Conservation (phyloP, 1,140 invertebrate species). For the Cryptotermes secundus region DNA sequence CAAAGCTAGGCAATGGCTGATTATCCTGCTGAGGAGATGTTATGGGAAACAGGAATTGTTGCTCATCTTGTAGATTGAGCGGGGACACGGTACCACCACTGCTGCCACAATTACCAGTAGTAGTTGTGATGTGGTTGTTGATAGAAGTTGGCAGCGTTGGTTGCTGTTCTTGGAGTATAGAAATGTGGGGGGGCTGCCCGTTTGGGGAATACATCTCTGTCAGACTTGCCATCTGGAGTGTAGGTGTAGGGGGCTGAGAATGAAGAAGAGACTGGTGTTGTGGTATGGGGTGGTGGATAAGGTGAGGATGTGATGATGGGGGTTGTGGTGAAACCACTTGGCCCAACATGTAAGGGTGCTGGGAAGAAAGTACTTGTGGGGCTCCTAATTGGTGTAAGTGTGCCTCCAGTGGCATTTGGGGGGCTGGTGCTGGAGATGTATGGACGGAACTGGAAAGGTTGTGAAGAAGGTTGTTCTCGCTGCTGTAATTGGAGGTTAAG, state of each 20-base stretch:
- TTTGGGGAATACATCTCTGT: slow-evolving; percentile 62
- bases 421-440: slow-evolving; percentile 50
- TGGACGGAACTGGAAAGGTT: slow-evolving; percentile 48
- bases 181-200: slow-evolving; percentile 80
- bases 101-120: slow-evolving; percentile 26
- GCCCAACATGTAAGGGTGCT: slow-evolving; percentile 5
- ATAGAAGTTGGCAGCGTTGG: slow-evolving; percentile 28
- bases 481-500: slow-evolving; percentile 37
- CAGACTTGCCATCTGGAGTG: neutral
- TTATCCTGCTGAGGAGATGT: slow-evolving; percentile 31
- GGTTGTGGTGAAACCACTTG: slow-evolving; percentile 20
- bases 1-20: slow-evolving; percentile 15
- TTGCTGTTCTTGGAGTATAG: slow-evolving; percentile 52
- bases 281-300: slow-evolving; percentile 22
- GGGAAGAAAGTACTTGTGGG: neutral
- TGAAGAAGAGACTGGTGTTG: neutral
- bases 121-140: slow-evolving; percentile 27
- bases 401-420: neutral
- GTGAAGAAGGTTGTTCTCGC: slow-evolving; percentile 9
- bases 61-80: neutral
- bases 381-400: neutral
- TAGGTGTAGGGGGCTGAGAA: neutral
- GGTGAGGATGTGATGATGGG: neutral
- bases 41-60: neutral
- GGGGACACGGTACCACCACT: slow-evolving; percentile 21